Evolutionary conservation across 2,888 invertebrate genomes (phyloP), one percentile per base, ranked within the genome.

Genomic region (Microctonus hyperodae): DNA sequence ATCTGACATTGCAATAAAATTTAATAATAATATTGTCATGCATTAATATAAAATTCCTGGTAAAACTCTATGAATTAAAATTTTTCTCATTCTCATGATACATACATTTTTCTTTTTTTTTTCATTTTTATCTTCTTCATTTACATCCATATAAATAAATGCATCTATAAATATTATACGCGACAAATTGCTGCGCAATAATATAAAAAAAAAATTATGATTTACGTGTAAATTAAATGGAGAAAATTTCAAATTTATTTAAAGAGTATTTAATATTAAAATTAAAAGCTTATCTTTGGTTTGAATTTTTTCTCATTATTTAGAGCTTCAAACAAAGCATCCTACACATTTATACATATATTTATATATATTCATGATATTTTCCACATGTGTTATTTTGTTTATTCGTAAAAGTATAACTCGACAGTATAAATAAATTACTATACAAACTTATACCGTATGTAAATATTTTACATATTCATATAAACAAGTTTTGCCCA

Each of bases 1-100:
- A 28, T 37, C 20, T 51, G 62, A 62, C 53, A 37, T 37, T 67
- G 50, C 64, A 69, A 69, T 67, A 69, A 56, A 67, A 31, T 58
- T 48, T 61, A 50, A 64, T 60, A 23, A 61, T 23, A 20, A 33
- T 35, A 22, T 51, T 37, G 48, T 28, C 35, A 25, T 16, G 31
- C 35, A 35, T 44, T 22, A 23, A 22, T 60, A 48, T 53, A 37
- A 56, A 60, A 51, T 57, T 56, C 37, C 37, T 57, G 44, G 56
- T 56, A 53, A 40, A 16, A 44, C 16, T 44, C 13, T 23, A 61
- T 22, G 28, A 22, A 44, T 61, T 61, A n/a, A 13, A 16, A 23
- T 61, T 50, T 31, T 61, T n/a, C 10, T 61, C 1, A 25, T 48
- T 5, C 33, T 44, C 31, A 16, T 44, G 11, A n/a, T n/a, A n/a